Evolutionary conservation across 2,113 vertebrate genomes (phyloP).

Genomic region (Ardeotis arabs): DNA sequence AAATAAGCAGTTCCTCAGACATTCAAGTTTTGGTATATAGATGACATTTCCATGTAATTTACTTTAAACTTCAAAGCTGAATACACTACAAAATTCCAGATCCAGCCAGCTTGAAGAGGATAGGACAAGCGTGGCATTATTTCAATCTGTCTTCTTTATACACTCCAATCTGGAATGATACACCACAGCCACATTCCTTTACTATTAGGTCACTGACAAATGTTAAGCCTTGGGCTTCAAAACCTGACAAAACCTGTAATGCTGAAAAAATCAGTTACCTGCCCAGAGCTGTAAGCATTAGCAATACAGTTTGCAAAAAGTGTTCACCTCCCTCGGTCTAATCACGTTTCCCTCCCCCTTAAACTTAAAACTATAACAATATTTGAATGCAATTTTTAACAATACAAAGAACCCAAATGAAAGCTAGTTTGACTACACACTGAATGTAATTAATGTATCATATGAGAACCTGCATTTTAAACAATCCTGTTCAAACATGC

Average conservation of each 20-base stretch:
- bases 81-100: not conserved
- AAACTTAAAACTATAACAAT: not conserved
- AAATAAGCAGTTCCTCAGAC: not conserved
- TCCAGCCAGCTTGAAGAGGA: not conserved
- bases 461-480: conserved; percentile 18
- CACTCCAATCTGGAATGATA: not conserved
- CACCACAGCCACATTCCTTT: conserved; percentile 43
- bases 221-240: conserved; percentile 52
- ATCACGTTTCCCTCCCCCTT: not conserved
- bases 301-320: not conserved
- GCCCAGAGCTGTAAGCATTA: not conserved
- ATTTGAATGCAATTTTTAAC: not conserved
- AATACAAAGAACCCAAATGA: not conserved
- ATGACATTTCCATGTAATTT: not conserved
- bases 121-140: conserved; percentile 14
- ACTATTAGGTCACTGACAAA: conserved; percentile 57
- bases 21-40: not conserved
- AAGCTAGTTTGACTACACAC: not conserved
- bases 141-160: conserved; percentile 25
- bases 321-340: not conserved
- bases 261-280: conserved; percentile 40
- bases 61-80: conserved; percentile 13
- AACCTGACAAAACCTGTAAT: conserved; percentile 33
- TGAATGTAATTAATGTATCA: not conserved
- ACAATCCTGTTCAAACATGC: not conserved